Percentiles rank a stretch among this genome's conserved stretches.
Conservation (phyloP, 2,113 vertebrate species). For the Dicrurus megarhynchus region DNA sequence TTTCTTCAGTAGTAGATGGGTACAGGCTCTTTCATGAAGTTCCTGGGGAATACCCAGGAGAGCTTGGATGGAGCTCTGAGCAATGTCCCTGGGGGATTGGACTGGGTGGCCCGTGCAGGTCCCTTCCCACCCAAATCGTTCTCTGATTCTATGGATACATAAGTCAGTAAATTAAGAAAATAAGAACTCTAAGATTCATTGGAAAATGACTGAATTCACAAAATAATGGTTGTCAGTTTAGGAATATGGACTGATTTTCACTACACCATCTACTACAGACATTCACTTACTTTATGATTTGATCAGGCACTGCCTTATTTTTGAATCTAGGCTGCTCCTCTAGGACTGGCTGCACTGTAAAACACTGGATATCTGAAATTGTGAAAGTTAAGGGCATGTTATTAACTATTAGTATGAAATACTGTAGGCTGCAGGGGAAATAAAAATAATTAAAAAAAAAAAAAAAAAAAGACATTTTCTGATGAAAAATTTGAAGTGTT, state of each 20-base stretch:
- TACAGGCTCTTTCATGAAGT: neutral
- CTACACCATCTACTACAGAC: neutral
- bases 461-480: neutral
- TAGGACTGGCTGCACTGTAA: slow-evolving; percentile 93
- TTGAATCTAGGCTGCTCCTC: slow-evolving; percentile 91
- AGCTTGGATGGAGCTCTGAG: neutral
- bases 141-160: neutral
- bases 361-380: slow-evolving; percentile 92
- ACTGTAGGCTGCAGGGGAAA: neutral
- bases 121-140: neutral
- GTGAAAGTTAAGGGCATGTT: slow-evolving; percentile 73
- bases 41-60: neutral
- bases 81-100: neutral
- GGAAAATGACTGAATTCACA: neutral
- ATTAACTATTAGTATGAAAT: neutral
- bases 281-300: slow-evolving; percentile 92
- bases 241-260: neutral
- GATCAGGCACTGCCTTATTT: slow-evolving; percentile 96
- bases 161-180: neutral
- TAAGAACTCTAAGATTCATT: neutral
- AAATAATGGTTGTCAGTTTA: neutral
- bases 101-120: neutral
- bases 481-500: neutral
- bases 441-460: too few relatives aligned
- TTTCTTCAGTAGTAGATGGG: neutral